These are phyloP conservation scores for Acleris emargana DNA, from an alignment of 2,888 invertebrate species.

Conservation along the genomic window DNA sequence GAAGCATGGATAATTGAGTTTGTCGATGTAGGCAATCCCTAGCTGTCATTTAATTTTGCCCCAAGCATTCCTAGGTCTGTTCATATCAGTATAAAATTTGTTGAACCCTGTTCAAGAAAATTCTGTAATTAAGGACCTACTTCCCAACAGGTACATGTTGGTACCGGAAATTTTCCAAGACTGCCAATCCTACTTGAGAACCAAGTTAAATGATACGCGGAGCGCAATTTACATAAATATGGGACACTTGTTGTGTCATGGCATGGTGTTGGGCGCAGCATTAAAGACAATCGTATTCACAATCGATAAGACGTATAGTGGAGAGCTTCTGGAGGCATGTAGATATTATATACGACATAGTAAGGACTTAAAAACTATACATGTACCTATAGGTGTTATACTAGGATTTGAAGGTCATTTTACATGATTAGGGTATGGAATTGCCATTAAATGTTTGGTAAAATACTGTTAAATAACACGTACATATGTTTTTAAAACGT, in stretches of 20 bases:
- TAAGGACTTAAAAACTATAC: not conserved
- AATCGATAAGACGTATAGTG: slow-evolving; percentile 32
- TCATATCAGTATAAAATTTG: no score
- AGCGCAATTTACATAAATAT: slow-evolving; percentile 15
- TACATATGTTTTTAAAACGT: no score
- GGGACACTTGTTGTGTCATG: slow-evolving; percentile 27
- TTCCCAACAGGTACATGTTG: no score
- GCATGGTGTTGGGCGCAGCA: slow-evolving; percentile 14
- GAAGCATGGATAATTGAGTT: no score
- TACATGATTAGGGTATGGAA: not conserved
- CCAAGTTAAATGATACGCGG: not conserved
- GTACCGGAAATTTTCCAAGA: no score
- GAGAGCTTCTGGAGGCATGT: slow-evolving; percentile 6
- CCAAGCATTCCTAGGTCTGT: no score
- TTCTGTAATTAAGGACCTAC: no score
- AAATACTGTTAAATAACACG: no score
- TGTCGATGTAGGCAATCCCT: no score
- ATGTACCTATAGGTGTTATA: slow-evolving; percentile 3
- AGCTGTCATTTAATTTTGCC: no score
- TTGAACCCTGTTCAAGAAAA: no score
- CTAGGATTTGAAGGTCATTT: not conserved
- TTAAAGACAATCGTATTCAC: slow-evolving; percentile 36
- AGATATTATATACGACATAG: slow-evolving; percentile 8
- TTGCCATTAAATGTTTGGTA: not conserved
- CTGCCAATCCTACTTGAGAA: no score